phyloP scores from a whole-genome alignment of 2,888 invertebrate genomes.

The Xestia sexstrigata region DNA sequence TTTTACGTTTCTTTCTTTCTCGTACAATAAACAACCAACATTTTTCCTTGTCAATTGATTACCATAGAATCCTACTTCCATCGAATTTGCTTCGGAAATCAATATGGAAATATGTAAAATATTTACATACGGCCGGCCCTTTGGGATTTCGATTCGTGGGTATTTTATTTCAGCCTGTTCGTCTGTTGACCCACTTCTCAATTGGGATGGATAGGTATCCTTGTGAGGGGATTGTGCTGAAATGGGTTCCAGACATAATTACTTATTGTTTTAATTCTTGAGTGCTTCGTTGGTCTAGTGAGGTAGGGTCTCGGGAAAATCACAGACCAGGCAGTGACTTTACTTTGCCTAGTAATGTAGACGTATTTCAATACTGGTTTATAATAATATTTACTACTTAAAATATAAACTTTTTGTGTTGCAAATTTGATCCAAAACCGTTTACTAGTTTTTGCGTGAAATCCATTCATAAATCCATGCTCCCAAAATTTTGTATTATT shows the following conservation, averaged over 20 bases:
- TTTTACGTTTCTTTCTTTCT: conserved; percentile 4
- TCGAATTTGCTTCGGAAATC: conserved; percentile 55
- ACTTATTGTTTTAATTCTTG: conserved; percentile 13
- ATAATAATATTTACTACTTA: too few species aligned
- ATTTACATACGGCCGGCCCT: conserved; percentile 56
- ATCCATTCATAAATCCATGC: too few species aligned
- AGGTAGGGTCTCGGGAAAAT: background rate
- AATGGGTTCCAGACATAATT: conserved; percentile 10
- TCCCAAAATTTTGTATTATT: too few species aligned
- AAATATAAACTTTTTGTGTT: background rate
- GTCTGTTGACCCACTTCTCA: conserved; percentile 48
- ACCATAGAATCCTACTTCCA: conserved; percentile 54
- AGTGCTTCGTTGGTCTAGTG: background rate
- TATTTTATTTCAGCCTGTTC: conserved; percentile 40
- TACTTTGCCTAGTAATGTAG: too few species aligned
- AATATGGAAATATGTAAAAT: conserved; percentile 63
- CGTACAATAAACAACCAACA: conserved; percentile 45
- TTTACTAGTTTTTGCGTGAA: too few species aligned
- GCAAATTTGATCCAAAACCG: background rate
- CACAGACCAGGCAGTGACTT: background rate
- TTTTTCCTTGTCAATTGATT: conserved; percentile 62
- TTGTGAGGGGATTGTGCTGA: background rate
- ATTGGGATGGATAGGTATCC: conserved; percentile 39
- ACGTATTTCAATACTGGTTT: too few species aligned
- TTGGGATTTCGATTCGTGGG: conserved; percentile 39